Base-by-base conservation (phyloP, 2,888 invertebrate species). In the Drosophila gaucha region DNA sequence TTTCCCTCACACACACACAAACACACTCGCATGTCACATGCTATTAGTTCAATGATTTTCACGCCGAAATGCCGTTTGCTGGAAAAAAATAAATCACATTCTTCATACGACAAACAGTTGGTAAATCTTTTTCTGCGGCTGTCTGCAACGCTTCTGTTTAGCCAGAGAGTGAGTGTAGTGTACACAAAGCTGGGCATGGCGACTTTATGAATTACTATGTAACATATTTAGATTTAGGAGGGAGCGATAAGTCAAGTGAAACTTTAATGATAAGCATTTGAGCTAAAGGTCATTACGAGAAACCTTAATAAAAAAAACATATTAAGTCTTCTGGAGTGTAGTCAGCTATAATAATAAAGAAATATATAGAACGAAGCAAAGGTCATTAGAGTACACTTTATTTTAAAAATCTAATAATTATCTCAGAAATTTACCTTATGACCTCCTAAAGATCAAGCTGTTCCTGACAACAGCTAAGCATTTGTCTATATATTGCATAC, bases 41-140 rank as follows among this genome's bases (percentile, higher is more conserved):
- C 89, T 87, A 89, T 86, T 86, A 86, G 89, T 86, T 86, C 88
- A 86, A 86, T 86, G 85, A 89, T 88, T 86, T 89, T 86, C 85
- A 89, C 84, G 88, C 84, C 84, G 55, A 77, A 76, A 69, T 66
- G 52, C 64, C 58, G 50, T 66, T 60, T 49, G 62, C 52, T 33
- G 2, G 35, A 20, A 64, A 71, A 64, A 67, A 60, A 69, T 66
- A 78, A 80, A 77, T 75, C 70, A 67, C 58, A 79, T 79, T 69
- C 59, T 74, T 65, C 67, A 74, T 67, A 68, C 56, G 56, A 24
- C 52, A 69, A 74, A 63, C 26, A 28, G 50, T 55, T 55, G 68
- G 62, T 57, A 76, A 88, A 86, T 88, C 80, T 72, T 64, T 71
- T 83, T 82, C 49, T 44, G 33, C 35, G 74, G 33, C 36, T 77